phyloP scores from a whole-genome alignment of 2,797 vertebrate species.

The Spondyliosoma cantharus region DNA sequence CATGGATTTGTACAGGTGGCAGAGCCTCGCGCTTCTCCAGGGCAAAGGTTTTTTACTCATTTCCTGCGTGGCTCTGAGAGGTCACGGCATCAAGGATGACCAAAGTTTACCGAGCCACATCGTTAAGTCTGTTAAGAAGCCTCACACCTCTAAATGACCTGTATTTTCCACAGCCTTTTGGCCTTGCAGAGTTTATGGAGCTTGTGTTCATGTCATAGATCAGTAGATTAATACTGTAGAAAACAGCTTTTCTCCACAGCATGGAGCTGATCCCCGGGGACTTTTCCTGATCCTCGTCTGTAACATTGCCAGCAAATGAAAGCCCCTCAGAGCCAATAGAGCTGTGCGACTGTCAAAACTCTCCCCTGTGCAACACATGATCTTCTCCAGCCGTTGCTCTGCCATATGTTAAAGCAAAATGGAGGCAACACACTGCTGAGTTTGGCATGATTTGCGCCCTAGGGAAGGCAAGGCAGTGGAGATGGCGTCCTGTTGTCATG shows the following conservation, averaged over 20 bases:
- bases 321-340: slow-evolving; percentile 53
- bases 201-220: slow-evolving; percentile 72
- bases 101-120: slow-evolving; percentile 27
- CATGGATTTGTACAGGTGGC: slow-evolving; percentile 19
- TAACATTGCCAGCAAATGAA: slow-evolving; percentile 67
- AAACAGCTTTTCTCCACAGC: slow-evolving; percentile 71
- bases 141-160: slow-evolving; percentile 42
- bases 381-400: slow-evolving; percentile 54
- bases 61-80: slow-evolving; percentile 46
- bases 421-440: slow-evolving; percentile 57
- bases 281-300: slow-evolving; percentile 57
- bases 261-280: slow-evolving; percentile 40
- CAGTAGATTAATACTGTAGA: slow-evolving; percentile 67
- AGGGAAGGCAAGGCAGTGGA: slow-evolving; percentile 45
- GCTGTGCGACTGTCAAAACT: slow-evolving; percentile 67
- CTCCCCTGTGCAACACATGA: slow-evolving; percentile 59
- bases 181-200: slow-evolving; percentile 43
- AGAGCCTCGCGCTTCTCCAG: slow-evolving; percentile 4
- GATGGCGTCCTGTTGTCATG: slow-evolving; percentile 62
- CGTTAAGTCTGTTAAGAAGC: slow-evolving; percentile 26
- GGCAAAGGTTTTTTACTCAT: slow-evolving; percentile 60
- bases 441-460: slow-evolving; percentile 60
- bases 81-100: slow-evolving; percentile 28
- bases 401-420: slow-evolving; percentile 77
- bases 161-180: slow-evolving; percentile 32